Percentiles rank a stretch among this genome's conserved stretches.
Evolutionary conservation across 2,797 vertebrate genomes (phyloP).

Genomic region (Carcharodon carcharias): DNA sequence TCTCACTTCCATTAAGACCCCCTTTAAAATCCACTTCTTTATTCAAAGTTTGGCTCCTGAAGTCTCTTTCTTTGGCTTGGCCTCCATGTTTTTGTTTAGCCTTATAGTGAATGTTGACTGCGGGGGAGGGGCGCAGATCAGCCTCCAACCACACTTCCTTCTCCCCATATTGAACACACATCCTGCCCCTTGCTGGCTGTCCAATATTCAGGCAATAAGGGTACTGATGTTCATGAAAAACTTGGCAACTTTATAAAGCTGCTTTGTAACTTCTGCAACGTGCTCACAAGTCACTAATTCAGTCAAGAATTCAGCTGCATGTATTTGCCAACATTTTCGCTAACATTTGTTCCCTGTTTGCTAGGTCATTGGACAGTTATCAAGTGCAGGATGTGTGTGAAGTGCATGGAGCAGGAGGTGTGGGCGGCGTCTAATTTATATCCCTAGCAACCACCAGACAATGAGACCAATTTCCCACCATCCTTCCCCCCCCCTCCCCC

Average conservation of each 20-base stretch:
- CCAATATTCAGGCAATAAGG: neutral
- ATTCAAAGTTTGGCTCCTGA: neutral
- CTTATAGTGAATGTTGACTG: neutral
- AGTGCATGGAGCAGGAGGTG: neutral
- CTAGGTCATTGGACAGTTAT: neutral
- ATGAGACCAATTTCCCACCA: neutral
- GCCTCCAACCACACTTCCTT: neutral
- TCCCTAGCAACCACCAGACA: neutral
- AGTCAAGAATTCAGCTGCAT: neutral
- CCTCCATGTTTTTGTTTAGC: neutral
- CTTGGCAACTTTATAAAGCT: neutral
- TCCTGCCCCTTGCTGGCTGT: neutral
- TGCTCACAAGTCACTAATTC: neutral
- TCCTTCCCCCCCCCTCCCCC: no score
- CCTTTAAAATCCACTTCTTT: neutral
- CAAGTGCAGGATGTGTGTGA: neutral
- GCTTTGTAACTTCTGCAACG: neutral
- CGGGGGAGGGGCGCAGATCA: neutral
- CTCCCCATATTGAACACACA: neutral
- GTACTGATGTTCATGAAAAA: neutral
- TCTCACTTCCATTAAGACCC: neutral
- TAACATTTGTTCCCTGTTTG: neutral
- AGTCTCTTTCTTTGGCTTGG: neutral
- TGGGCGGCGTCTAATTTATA: neutral
- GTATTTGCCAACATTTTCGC: neutral